Percentiles rank a stretch among this genome's conserved stretches.
These are phyloP conservation scores for human DNA, from an alignment of 2,113 vertebrate species.

Conservation along the genomic window GRCh38 chr18:29086501-29087000, in stretches of 20 bases:
- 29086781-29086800: slow-evolving; percentile 64
- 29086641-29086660: slow-evolving; percentile 24
- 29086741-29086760: slow-evolving; percentile 48
- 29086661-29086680: slow-evolving; percentile 44
- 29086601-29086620: slow-evolving; percentile 24
- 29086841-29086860: not conserved
- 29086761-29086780: slow-evolving; percentile 60
- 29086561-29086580: not conserved
- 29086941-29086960: not conserved
- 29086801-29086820: slow-evolving; percentile 19
- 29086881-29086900: slow-evolving; percentile 9
- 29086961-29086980: slow-evolving; percentile 41
- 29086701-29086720: slow-evolving; percentile 66
- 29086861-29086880: not conserved
- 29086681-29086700: slow-evolving; percentile 64
- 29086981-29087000: not conserved
- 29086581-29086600: not conserved
- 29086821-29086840: slow-evolving; percentile 12
- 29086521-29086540: not conserved
- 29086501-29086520: not conserved
- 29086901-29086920: not conserved
- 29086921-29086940: not conserved
- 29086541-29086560: not conserved
- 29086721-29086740: slow-evolving; percentile 63
- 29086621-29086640: slow-evolving; percentile 50